These are phyloP conservation scores for Drosophila triauraria DNA, from an alignment of 1,140 invertebrate species.

Conservation along the genomic window DNA sequence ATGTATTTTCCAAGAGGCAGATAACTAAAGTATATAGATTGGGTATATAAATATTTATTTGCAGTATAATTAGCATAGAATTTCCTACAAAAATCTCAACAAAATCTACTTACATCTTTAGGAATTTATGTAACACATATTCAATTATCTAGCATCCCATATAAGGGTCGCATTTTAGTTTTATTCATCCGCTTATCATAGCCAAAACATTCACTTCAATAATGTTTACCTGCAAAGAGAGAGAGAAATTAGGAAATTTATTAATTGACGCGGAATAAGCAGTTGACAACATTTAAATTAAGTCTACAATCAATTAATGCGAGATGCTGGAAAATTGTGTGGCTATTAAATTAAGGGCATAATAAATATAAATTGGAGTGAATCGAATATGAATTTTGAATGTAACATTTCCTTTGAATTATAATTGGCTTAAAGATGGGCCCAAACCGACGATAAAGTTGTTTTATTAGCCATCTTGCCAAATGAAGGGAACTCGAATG, in stretches of 20 bases:
- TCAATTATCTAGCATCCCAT: too few species aligned
- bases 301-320: conserved; percentile 20
- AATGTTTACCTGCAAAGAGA: conserved; percentile 34
- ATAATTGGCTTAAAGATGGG: conserved; percentile 13
- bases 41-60: background rate
- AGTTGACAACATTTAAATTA: conserved; percentile 16
- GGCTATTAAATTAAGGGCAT: conserved; percentile 37
- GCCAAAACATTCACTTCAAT: background rate
- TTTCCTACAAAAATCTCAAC: too few species aligned
- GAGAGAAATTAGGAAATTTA: background rate
- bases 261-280: conserved; percentile 39
- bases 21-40: background rate
- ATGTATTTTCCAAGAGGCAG: background rate
- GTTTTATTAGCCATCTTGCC: conserved; percentile 21
- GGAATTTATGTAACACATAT: background rate
- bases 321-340: conserved; percentile 3
- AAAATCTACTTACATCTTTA: background rate
- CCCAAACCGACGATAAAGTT: conserved; percentile 8
- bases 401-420: conserved; percentile 28
- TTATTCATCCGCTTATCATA: too few species aligned
- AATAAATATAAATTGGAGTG: conserved; percentile 19
- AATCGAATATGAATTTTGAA: conserved; percentile 26
- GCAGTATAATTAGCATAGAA: background rate
- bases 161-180: background rate
- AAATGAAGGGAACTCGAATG: conserved; percentile 22